A percentile compares a stretch with the other conserved stretches of the same genome.
These are phyloP conservation scores for Synergus umbraculus DNA, from an alignment of 2,888 invertebrate genomes.

Conservation along the genomic window DNA sequence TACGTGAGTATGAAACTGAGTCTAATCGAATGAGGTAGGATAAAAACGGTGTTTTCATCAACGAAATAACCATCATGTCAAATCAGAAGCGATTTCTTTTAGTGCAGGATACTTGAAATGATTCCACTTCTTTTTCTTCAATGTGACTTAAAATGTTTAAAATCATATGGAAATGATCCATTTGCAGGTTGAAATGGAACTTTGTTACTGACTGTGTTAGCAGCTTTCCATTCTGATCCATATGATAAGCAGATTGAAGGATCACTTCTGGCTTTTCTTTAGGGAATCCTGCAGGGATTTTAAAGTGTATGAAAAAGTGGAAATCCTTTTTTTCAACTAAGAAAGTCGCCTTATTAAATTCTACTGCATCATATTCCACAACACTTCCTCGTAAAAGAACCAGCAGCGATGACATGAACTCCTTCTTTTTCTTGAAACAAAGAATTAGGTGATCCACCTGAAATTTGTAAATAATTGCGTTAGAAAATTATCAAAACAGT, in stretches of 20 bases:
- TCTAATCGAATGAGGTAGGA: constrained; percentile 18
- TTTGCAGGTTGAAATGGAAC: constrained; percentile 71
- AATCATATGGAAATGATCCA: constrained; percentile 69
- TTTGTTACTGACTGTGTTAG: constrained; percentile 59
- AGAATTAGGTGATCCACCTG: constrained; percentile 60
- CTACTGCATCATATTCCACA: constrained; percentile 77
- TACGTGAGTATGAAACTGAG: not conserved
- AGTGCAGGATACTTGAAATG: constrained; percentile 57
- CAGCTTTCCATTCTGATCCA: constrained; percentile 56
- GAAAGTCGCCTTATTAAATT: constrained; percentile 72
- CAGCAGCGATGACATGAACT: constrained; percentile 66
- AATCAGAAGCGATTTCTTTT: constrained; percentile 50
- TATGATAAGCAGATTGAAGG: constrained; percentile 81
- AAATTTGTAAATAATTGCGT: constrained; percentile 51
- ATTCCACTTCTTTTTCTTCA: constrained; percentile 62
- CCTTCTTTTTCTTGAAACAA: constrained; percentile 53
- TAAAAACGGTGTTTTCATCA: constrained; percentile 1
- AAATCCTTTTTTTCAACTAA: constrained; percentile 77
- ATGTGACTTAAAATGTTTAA: constrained; percentile 65
- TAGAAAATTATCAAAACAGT: too few species aligned
- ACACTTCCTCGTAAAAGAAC: constrained; percentile 70
- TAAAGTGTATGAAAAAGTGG: constrained; percentile 74
- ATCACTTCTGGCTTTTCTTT: constrained; percentile 79
- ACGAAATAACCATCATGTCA: not conserved
- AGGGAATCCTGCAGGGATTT: constrained; percentile 78